Percentiles rank a stretch among this genome's conserved stretches.
Conservation (phyloP, 2,888 invertebrate genomes). For the Thyatira batis region DNA sequence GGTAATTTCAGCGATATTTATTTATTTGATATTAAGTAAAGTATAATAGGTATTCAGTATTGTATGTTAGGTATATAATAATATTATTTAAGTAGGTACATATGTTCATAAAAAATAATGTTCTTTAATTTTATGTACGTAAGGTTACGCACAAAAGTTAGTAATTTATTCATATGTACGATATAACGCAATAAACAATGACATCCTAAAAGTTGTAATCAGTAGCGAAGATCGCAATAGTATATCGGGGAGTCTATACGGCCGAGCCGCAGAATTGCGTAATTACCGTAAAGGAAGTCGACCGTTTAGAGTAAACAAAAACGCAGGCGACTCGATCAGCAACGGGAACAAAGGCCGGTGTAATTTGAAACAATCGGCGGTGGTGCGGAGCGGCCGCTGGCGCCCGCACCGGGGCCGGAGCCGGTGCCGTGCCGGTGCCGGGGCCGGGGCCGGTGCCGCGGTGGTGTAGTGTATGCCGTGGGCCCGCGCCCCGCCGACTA, state of each 20-base stretch:
- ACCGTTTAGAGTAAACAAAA: slow-evolving; percentile 78
- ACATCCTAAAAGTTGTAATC: no score
- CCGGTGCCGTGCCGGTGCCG: slow-evolving; percentile 20
- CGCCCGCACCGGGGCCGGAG: slow-evolving; percentile 15
- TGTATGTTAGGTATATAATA: no score
- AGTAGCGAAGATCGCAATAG: slow-evolving; percentile 21
- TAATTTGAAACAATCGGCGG: slow-evolving; percentile 81
- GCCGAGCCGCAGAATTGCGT: slow-evolving; percentile 70
- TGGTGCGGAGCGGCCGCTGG: slow-evolving; percentile 63
- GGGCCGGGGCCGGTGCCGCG: slow-evolving; percentile 23
- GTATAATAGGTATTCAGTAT: no score
- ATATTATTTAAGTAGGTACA: no score
- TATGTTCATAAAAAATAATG: no score
- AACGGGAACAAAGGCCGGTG: slow-evolving; percentile 79
- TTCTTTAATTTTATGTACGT: no score
- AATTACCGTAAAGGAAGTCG: slow-evolving; percentile 80
- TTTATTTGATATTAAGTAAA: no score
- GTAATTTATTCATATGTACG: no score
- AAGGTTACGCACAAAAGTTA: no score
- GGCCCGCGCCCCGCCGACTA: slow-evolving; percentile 78
- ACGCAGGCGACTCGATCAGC: slow-evolving; percentile 76
- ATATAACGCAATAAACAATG: no score
- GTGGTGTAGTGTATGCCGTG: slow-evolving; percentile 41
- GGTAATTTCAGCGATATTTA: slow-evolving; percentile 1
- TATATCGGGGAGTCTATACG: slow-evolving; percentile 62